Conservation (phyloP, 2,888 invertebrate species). For the Melanostoma mellinum region DNA sequence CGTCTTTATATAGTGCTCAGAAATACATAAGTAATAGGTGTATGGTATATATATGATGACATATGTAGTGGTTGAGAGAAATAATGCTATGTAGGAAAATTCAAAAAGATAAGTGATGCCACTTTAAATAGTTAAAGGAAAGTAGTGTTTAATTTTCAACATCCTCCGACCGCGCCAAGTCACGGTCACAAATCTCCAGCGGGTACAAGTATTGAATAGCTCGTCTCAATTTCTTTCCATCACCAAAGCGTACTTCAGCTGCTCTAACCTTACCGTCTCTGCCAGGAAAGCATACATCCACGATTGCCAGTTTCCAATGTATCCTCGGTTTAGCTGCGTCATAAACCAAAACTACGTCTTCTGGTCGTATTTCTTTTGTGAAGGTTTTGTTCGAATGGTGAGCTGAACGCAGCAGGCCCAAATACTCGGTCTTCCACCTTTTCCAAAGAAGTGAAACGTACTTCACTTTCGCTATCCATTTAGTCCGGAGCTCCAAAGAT, state of each 20-base stretch:
- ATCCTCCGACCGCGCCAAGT: no score
- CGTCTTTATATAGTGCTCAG: no score
- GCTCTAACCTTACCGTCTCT: constrained; percentile 57
- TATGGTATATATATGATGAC: no score
- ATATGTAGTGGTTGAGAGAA: no score
- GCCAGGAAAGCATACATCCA: constrained; percentile 43
- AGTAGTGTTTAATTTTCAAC: no score
- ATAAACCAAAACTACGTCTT: constrained; percentile 52
- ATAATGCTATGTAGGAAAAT: no score
- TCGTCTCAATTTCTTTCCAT: constrained; percentile 12
- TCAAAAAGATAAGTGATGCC: no score
- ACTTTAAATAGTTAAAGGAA: no score
- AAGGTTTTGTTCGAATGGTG: constrained; percentile 19
- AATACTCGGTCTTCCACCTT: no score
- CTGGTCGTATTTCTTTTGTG: background rate
- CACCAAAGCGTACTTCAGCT: constrained; percentile 22
- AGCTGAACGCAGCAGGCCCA: constrained; percentile 13
- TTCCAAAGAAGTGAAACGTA: constrained; percentile 9
- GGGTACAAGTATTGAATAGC: no score
- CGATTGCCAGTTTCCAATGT: constrained; percentile 50
- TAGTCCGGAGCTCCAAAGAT: background rate
- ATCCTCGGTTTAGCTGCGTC: constrained; percentile 46
- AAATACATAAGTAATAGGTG: no score
- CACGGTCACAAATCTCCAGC: no score
- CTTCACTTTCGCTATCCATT: constrained; percentile 17